Evolutionary conservation across 2,113 vertebrate genomes (phyloP), one percentile per base, ranked within the genome.

Genomic region (Corydoras sp.): DNA sequence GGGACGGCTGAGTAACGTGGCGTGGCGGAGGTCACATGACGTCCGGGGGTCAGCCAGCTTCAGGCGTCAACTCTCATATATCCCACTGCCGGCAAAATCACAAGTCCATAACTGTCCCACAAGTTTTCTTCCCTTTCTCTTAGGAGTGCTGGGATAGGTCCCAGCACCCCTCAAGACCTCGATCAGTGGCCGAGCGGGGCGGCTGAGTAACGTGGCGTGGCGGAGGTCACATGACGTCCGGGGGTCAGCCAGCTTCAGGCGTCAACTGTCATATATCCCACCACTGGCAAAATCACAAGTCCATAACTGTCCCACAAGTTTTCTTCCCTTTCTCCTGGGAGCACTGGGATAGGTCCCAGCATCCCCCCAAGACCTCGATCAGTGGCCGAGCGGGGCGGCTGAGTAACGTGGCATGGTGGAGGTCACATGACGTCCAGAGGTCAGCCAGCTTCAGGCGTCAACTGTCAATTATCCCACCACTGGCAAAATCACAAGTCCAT

Each of bases 141-240:
- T n/a, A n/a, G n/a, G n/a, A n/a, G n/a, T n/a, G n/a, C n/a, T n/a
- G n/a, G n/a, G n/a, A n/a, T n/a, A n/a, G n/a, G n/a, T n/a, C n/a
- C n/a, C n/a, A n/a, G n/a, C n/a, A n/a, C n/a, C n/a, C n/a, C n/a
- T n/a, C n/a, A n/a, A n/a, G n/a, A n/a, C n/a, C n/a, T 24, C 1
- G 18, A 24, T 24, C 18, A 24, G 18, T 24, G 18, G 18, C 18
- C 18, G 35, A 69, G 64, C 5, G 6, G 13, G 73, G 65, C 69
- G 81, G 68, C 56, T 24, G 70, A 77, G 81, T 43, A 8, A 8
- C 35, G 7, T 43, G 32, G 82, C 76, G 72, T 30, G 71, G 68
- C 58, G 76, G 54, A 7, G 30, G 53, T 31, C 58, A 58, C 50
- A 51, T 48, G 54, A 62, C 31, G 62, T 74, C 65, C 10, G 29